A percentile compares a stretch with the other conserved stretches of the same genome.
Conservation (phyloP, 2,888 invertebrate species). For the Hoplodrina blanda region DNA sequence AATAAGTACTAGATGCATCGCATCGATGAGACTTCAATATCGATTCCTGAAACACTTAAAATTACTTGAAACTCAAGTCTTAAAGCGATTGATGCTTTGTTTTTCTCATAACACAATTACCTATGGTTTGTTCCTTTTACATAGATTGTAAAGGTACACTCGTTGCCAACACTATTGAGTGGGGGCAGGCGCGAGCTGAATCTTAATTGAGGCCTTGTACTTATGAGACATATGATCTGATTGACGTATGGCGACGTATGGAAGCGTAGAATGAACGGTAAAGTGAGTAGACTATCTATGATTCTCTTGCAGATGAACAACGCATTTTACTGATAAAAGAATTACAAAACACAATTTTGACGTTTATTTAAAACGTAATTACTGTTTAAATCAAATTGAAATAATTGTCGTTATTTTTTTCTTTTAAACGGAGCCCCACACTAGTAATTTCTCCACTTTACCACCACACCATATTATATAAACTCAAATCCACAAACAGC, state of each 20-base stretch:
- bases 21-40: conserved; percentile 15
- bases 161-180: conserved; percentile 23
- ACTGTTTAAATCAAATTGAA: too few species aligned
- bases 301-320: not conserved
- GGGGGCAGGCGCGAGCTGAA: conserved; percentile 37
- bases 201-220: conserved; percentile 48
- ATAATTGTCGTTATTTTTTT: too few species aligned
- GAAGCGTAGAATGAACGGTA: not conserved
- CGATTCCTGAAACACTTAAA: conserved; percentile 46
- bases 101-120: conserved; percentile 30
- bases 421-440: too few species aligned
- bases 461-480: too few species aligned
- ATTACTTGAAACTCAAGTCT: conserved; percentile 30
- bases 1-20: not conserved
- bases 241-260: not conserved
- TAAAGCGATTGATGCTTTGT: conserved; percentile 11
- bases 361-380: too few species aligned
- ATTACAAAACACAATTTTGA: too few species aligned
- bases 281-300: not conserved
- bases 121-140: not conserved
- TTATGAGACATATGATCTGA: not conserved
- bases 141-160: conserved; percentile 2
- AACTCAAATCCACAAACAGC: too few species aligned
- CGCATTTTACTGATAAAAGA: too few species aligned
- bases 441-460: too few species aligned